phyloP scores from a whole-genome alignment of 2,797 vertebrate genomes.

The Ispidina lecontei region DNA sequence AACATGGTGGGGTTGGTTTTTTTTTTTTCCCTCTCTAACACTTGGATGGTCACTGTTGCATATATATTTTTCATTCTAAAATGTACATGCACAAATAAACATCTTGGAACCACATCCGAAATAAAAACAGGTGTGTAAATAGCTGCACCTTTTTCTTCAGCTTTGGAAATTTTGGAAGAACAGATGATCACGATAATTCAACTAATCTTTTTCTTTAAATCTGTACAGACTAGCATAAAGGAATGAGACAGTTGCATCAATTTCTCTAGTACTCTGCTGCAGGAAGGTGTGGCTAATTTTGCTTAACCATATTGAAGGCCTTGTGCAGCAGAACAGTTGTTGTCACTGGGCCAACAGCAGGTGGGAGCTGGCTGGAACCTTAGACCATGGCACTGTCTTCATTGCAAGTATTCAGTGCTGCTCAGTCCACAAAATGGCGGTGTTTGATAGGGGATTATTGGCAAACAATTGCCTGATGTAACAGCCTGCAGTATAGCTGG shows the following conservation, averaged over 20 bases:
- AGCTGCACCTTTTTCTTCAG: not conserved
- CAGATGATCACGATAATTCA: not conserved
- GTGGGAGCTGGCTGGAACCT: not conserved
- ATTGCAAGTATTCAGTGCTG: not conserved
- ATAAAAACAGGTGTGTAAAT: not conserved
- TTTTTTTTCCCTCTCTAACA: not conserved
- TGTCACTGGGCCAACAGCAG: not conserved
- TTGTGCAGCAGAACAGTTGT: not conserved
- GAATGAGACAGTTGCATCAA: not conserved
- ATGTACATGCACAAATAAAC: not conserved
- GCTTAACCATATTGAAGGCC: not conserved
- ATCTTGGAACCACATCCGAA: not conserved
- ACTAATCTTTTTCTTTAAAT: not conserved
- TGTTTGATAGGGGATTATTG: not conserved
- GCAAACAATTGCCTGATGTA: not conserved
- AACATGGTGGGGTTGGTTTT: accelerated
- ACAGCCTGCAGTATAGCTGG: not conserved
- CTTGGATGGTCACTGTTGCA: not conserved
- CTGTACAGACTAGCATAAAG: not conserved
- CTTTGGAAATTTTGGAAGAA: not conserved
- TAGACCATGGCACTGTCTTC: not conserved
- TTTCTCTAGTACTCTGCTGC: not conserved
- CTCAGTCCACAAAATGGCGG: not conserved
- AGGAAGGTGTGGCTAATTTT: not conserved
- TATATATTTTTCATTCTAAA: not conserved